Conservation (phyloP, 2,888 invertebrate genomes). For the Agrochola circellaris region DNA sequence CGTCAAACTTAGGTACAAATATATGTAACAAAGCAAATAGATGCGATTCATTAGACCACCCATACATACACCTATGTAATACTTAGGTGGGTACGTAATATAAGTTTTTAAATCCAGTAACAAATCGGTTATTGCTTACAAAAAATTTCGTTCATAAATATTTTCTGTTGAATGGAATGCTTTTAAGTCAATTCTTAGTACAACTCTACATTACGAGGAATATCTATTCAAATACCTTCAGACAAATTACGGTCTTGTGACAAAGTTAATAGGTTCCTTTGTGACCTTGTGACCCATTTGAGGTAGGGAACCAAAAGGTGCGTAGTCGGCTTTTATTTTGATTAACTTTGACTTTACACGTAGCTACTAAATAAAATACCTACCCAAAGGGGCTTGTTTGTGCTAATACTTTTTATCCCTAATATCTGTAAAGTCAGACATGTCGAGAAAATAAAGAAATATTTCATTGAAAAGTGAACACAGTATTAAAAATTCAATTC, state of each 20-base stretch:
- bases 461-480: slow-evolving; percentile 37
- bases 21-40: background rate
- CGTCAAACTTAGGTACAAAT: slow-evolving; percentile 1
- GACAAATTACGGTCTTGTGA: slow-evolving; percentile 54
- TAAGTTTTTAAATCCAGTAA: background rate
- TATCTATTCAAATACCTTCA: slow-evolving; percentile 47
- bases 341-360: slow-evolving; percentile 40
- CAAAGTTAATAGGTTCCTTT: slow-evolving; percentile 45
- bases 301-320: slow-evolving; percentile 33
- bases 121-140: background rate
- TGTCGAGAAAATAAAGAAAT: slow-evolving; percentile 29
- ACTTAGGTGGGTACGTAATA: background rate
- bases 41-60: background rate
- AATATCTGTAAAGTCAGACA: slow-evolving; percentile 14
- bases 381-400: slow-evolving; percentile 13
- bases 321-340: slow-evolving; percentile 43
- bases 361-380: slow-evolving; percentile 29
- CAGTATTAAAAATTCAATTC: slow-evolving; percentile 47
- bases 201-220: slow-evolving; percentile 23
- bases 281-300: slow-evolving; percentile 50
- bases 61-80: background rate
- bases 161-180: slow-evolving; percentile 17
- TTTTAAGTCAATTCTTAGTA: slow-evolving; percentile 20
- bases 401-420: slow-evolving; percentile 15
- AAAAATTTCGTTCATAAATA: background rate